Base-by-base conservation (phyloP, 2,797 vertebrate genomes). In the Phylloscopus collybita region DNA sequence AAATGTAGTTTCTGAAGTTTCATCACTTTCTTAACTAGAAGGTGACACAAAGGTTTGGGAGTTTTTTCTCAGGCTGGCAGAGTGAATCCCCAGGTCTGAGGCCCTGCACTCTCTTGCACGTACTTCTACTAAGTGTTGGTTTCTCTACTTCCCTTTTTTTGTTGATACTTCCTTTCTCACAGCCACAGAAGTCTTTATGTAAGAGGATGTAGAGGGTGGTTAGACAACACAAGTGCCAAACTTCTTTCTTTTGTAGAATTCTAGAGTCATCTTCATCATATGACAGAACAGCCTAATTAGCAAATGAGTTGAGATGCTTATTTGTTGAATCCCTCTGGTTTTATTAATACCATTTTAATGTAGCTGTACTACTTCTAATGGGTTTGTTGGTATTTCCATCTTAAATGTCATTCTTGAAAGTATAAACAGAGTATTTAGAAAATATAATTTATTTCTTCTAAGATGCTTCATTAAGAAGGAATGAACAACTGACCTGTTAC, bases 401-500 rank as follows among this genome's bases (percentile, higher is more conserved):
- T 65, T 86, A 94, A 91, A 71, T 91, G 45, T 42, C 23, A 45
- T 79, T 79, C 47, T 73, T 57, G 45, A 67, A 57, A 88, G 32
- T 61, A 42, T 45, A 88, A 11, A 25, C 10, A 47, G 49, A 74
- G 6, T 60, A 44, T 64, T 78, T 80, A 86, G n/a, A 60, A 81
- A 74, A 78, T 14, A 29, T 16, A 47, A 80, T 53, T 16, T 27
- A 26, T 72, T 88, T 87, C 16, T 71, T 87, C 70, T 30, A 18
- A 56, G 25, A 8, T 26, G 11, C 16, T 42, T 53, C 34, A 18
- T 69, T 75, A 47, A 50, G 60, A 60, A 89, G 62, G 40, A 75
- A 30, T 50, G 12, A 65, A 29, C 13, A 27, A 98, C 98, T 96
- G 59, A 98, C 98, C 98, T 98, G 70, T 97, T 54, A 97, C 95